Percentiles rank a stretch among this genome's conserved stretches.
These are phyloP conservation scores for Leptodactylus fuscus DNA, from an alignment of 2,113 vertebrate genomes.

Conservation along the genomic window DNA sequence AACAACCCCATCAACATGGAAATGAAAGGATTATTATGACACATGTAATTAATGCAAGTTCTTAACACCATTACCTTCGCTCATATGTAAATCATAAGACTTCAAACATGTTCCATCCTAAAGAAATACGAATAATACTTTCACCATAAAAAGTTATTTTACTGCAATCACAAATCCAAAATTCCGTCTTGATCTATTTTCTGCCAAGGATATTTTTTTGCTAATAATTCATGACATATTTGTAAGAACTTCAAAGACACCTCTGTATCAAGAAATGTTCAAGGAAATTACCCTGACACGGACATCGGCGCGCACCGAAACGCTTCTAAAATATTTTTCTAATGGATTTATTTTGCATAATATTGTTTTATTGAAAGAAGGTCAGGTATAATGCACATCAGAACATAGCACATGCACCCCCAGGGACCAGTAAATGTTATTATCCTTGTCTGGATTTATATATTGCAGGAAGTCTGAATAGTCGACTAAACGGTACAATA, in stretches of 20 bases:
- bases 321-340: constrained; percentile 28
- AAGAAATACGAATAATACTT: background rate
- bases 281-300: constrained; percentile 20
- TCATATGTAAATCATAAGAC: no score
- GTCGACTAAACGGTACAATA: constrained; percentile 7
- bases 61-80: no score
- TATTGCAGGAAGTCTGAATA: background rate
- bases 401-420: background rate
- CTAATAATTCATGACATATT: constrained; percentile 25
- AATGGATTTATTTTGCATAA: constrained; percentile 41
- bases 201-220: background rate
- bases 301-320: constrained; percentile 17
- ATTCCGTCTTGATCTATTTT: background rate
- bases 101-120: background rate
- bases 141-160: background rate
- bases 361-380: constrained; percentile 34
- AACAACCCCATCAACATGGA: no score
- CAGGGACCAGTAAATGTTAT: constrained; percentile 21
- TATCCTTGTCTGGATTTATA: constrained; percentile 13
- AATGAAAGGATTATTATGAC: no score
- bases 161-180: background rate
- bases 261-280: constrained; percentile 29
- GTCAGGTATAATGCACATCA: constrained; percentile 19
- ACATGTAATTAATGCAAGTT: no score
- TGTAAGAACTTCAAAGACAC: constrained; percentile 35